phyloP scores from a whole-genome alignment of 2,113 vertebrate genomes.

The chimpanzee (Pan troglodytes) region NHGRI_mPanTro3-v2.1_pri NC_072417.2:30932501-30933000 shows the following conservation, averaged over 20 bases:
- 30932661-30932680: neutral
- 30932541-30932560: neutral
- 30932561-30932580: slow-evolving; percentile 27
- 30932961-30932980: neutral
- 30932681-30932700: neutral
- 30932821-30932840: neutral
- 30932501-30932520: slow-evolving; percentile 38
- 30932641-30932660: neutral
- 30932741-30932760: neutral
- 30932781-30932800: slow-evolving; percentile 21
- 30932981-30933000: neutral
- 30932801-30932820: slow-evolving; percentile 29
- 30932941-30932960: neutral
- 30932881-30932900: neutral
- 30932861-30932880: neutral
- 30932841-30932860: neutral
- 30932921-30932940: neutral
- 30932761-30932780: neutral
- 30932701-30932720: neutral
- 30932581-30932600: neutral
- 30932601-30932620: slow-evolving; percentile 6
- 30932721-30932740: neutral
- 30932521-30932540: slow-evolving; percentile 26
- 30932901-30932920: neutral
- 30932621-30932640: neutral